These are phyloP conservation scores for Euura saliciscinereae DNA, from an alignment of 1,140 invertebrate species.

Conservation along the genomic window DNA sequence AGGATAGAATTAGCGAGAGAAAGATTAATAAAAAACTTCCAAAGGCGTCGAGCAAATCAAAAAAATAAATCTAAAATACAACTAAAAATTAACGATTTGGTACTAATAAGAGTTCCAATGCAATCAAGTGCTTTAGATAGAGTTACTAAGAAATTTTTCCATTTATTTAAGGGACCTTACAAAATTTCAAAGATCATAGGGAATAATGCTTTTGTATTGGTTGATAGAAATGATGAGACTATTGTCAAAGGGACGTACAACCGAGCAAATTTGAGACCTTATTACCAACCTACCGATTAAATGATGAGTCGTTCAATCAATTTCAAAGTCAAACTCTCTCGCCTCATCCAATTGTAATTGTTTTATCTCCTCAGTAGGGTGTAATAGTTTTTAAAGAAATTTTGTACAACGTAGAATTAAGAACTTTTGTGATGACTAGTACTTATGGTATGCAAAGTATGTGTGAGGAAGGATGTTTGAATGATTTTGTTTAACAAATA, in stretches of 20 bases:
- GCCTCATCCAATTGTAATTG: neutral
- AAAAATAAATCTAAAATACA: conserved; percentile 6
- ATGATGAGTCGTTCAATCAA: conserved; percentile 6
- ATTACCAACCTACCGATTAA: neutral
- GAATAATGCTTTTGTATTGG: neutral
- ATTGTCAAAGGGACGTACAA: conserved; percentile 6
- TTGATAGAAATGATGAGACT: neutral
- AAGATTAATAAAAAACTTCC: too few species aligned
- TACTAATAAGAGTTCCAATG: conserved; percentile 4
- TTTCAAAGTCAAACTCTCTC: neutral
- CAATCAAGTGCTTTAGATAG: too few species aligned
- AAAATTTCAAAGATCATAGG: neutral
- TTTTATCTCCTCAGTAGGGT: neutral
- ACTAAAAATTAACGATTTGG: neutral
- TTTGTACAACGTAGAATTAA: neutral
- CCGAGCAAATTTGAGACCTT: neutral
- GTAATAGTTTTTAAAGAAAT: neutral
- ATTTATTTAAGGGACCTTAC: conserved; percentile 9
- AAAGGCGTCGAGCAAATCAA: neutral
- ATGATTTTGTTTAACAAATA: neutral
- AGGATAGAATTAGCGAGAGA: too few species aligned
- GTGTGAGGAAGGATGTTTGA: neutral
- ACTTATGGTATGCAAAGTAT: neutral
- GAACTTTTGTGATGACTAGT: neutral
- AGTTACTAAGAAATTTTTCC: neutral